Conservation (phyloP, 2,888 invertebrate genomes). For the Xylophagus ater region DNA sequence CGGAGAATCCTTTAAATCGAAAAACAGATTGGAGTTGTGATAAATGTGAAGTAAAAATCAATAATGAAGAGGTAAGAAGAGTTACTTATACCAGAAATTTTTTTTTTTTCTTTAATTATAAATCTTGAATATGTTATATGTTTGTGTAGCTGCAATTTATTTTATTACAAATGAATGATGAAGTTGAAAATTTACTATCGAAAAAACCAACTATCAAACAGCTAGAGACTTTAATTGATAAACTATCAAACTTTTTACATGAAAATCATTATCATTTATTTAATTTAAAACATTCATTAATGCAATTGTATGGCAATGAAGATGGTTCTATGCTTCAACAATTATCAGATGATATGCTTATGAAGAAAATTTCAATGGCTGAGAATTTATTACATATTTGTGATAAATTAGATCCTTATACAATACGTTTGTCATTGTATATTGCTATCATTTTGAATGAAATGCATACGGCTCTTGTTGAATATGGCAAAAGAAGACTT, state of each 20-base stretch:
- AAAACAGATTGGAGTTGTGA: slow-evolving; percentile 68
- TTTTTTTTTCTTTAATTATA: neutral
- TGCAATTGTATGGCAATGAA: slow-evolving; percentile 68
- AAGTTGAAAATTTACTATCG: slow-evolving; percentile 54
- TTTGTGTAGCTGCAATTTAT: too few relatives aligned
- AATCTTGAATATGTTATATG: neutral
- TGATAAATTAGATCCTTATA: slow-evolving; percentile 58
- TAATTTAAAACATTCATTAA: slow-evolving; percentile 66
- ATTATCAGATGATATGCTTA: slow-evolving; percentile 47
- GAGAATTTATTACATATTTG: slow-evolving; percentile 52
- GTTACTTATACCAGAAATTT: neutral
- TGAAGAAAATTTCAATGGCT: slow-evolving; percentile 57
- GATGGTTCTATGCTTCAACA: slow-evolving; percentile 45
- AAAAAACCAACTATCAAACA: slow-evolving; percentile 45
- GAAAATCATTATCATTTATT: slow-evolving; percentile 76
- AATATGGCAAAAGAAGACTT: slow-evolving; percentile 39
- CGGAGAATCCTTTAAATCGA: slow-evolving; percentile 55
- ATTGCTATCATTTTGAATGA: slow-evolving; percentile 68
- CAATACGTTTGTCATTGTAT: slow-evolving; percentile 61
- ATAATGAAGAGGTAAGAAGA: slow-evolving; percentile 48
- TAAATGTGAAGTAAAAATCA: slow-evolving; percentile 54
- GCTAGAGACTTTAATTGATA: slow-evolving; percentile 53
- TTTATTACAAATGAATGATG: slow-evolving; percentile 67
- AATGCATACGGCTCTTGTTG: slow-evolving; percentile 47
- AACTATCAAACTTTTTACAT: slow-evolving; percentile 64